A percentile compares a stretch with the other conserved stretches of the same genome.
Conservation (phyloP, 1,140 invertebrate species). For the Micrasema longulum region DNA sequence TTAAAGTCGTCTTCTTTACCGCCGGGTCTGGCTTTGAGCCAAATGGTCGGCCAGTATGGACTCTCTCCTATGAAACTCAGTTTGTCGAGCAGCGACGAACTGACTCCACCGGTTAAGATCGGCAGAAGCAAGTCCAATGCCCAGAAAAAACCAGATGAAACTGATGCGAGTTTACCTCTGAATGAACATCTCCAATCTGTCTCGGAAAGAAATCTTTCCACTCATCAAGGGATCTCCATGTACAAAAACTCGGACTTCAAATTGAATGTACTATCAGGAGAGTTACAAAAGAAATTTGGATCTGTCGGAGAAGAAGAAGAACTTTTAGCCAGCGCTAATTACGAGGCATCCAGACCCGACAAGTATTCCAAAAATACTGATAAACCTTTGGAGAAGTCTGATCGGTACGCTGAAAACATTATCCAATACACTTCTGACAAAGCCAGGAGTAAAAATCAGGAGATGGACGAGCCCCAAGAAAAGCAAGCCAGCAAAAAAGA, state of each 20-base stretch:
- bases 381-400: conserved; percentile 58
- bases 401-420: conserved; percentile 38
- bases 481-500: conserved; percentile 64
- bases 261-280: conserved; percentile 41
- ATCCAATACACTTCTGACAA: conserved; percentile 13
- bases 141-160: conserved; percentile 61
- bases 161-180: conserved; percentile 55
- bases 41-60: conserved; percentile 60
- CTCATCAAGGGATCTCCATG: conserved; percentile 47
- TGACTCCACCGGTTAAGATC: conserved; percentile 50
- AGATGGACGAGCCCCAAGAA: conserved; percentile 51
- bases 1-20: conserved; percentile 77
- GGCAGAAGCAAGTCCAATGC: conserved; percentile 66
- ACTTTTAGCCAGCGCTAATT: conserved; percentile 35
- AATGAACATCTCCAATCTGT: conserved; percentile 50
- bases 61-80: conserved; percentile 63
- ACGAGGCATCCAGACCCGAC: conserved; percentile 60
- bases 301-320: conserved; percentile 50
- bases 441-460: conserved; percentile 35
- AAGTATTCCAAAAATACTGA: conserved; percentile 63
- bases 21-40: conserved; percentile 70
- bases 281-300: conserved; percentile 50
- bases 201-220: conserved; percentile 54
- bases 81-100: conserved; percentile 56
- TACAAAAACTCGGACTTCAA: conserved; percentile 46